Conservation (phyloP, 1,140 invertebrate genomes). For the Nephotettix cincticeps region DNA sequence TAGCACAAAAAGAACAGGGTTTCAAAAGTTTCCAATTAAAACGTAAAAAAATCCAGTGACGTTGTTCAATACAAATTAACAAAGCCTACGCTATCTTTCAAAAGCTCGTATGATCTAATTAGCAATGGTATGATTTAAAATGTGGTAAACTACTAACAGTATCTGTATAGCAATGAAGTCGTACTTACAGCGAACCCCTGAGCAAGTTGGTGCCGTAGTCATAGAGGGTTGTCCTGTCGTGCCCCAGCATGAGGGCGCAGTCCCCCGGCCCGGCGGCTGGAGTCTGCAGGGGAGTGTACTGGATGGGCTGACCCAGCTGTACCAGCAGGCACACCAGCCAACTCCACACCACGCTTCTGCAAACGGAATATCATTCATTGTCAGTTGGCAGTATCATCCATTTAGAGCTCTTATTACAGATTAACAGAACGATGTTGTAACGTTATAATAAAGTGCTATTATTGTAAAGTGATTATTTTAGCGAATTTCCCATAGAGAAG, state of each 20-base stretch:
- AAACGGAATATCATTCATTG: neutral
- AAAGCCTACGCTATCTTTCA: neutral
- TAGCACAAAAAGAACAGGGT: too few species aligned
- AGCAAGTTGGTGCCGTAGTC: slow-evolving; percentile 15
- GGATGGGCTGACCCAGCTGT: neutral
- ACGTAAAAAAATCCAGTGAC: neutral
- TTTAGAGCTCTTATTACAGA: too few species aligned
- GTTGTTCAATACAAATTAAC: neutral
- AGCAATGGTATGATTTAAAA: neutral
- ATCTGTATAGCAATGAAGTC: neutral
- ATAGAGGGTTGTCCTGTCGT: neutral
- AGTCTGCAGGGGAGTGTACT: neutral
- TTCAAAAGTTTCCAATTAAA: neutral
- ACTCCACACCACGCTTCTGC: neutral
- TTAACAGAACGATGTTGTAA: too few species aligned
- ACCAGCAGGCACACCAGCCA: neutral
- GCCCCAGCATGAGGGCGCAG: slow-evolving; percentile 1
- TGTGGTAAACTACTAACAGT: neutral
- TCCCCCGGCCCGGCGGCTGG: neutral
- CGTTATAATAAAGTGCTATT: too few species aligned
- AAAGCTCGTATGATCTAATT: neutral
- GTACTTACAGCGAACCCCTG: slow-evolving; percentile 12
- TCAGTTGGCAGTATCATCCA: too few species aligned
- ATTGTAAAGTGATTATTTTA: too few species aligned
- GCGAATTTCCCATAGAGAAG: too few species aligned